Evolutionary conservation across 1,140 invertebrate species (phyloP), one percentile per base, ranked within the genome.

Genomic region (Centruroides sculpturatus): DNA sequence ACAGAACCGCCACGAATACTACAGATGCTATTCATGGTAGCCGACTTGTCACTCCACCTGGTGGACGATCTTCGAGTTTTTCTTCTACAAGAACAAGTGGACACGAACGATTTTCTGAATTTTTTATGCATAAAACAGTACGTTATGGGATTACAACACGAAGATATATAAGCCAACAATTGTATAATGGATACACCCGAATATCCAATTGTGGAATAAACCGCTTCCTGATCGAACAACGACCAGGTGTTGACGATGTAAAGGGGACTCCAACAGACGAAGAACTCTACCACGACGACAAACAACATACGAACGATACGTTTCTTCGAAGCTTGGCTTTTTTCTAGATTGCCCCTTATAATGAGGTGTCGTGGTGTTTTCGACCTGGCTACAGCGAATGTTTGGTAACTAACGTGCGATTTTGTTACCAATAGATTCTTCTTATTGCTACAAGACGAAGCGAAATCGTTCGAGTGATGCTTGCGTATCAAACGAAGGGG

Each of bases 61-160:
- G 47, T 57, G 41, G 41, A 41, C 8, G 8, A 41, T 8, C 41
- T 41, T 6, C 41, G 41, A 41, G 41, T 6, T n/a, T 52, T 54
- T 13, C 48, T 56, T 46, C 53, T 57, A 50, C 62, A 60, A 47
- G 55, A 49, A 4, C 59, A 53, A 8, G 54, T 59, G n/a, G 62
- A 52, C 34, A 59, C 9, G 41, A 63, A 63, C 4, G 52, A 58
- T 57, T 60, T 47, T 7, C 79, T 66, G 66, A 79, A 80, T 55
- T 76, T 77, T 48, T 70, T 71, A 68, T 78, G 78, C 75, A 80
- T 73, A 68, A 80, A 79, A 60, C 76, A 79, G 66, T 79, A 79
- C 0, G 78, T 79, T 59, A 79, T 75, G 9, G 78, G 78, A 65
- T 80, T 80, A 56, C 76, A 74, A 66, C 77, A 79, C 0, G 75